Percentiles rank a stretch among this genome's conserved stretches.
phyloP scores from a whole-genome alignment of 2,113 vertebrate species.

The Hylia prasina region DNA sequence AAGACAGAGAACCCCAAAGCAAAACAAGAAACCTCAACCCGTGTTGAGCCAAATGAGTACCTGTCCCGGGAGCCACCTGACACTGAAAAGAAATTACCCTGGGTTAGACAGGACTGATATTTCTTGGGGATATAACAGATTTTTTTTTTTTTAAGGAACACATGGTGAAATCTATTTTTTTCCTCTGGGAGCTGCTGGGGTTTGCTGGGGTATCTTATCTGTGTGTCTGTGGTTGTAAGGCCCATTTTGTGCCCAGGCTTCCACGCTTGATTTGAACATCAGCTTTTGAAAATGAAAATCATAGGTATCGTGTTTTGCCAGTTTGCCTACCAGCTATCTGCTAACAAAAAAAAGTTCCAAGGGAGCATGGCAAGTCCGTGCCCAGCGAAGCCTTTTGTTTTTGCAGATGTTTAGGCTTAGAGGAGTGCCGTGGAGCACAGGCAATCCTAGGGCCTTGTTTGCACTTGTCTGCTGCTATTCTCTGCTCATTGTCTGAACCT shows the following conservation, averaged over 20 bases:
- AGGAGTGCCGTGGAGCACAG: constrained; percentile 73
- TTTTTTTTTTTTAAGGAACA: not conserved
- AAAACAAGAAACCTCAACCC: not conserved
- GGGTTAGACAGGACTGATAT: not conserved
- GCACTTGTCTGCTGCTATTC: constrained; percentile 86
- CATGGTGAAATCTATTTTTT: rapidly evolving
- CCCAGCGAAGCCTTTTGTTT: constrained; percentile 89
- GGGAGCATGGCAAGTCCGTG: constrained; percentile 79
- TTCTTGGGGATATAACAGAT: not conserved
- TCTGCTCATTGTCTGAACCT: constrained; percentile 97
- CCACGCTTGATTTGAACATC: constrained; percentile 54
- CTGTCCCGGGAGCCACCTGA: not conserved
- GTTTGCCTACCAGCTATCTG: constrained; percentile 79
- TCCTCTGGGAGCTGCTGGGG: not conserved
- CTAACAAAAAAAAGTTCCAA: constrained; percentile 73
- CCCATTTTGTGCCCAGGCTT: constrained; percentile 49
- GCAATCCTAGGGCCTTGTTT: constrained; percentile 81
- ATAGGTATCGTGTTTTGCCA: constrained; percentile 69
- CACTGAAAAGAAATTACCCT: not conserved
- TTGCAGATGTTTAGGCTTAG: constrained; percentile 93
- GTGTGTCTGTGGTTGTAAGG: constrained; percentile 21
- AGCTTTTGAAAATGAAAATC: constrained; percentile 47
- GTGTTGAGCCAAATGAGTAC: not conserved
- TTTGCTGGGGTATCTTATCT: not conserved
- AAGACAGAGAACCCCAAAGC: not conserved